These are phyloP conservation scores for Scaptomyza pallida DNA, from an alignment of 1,140 invertebrate species.

Conservation along the genomic window DNA sequence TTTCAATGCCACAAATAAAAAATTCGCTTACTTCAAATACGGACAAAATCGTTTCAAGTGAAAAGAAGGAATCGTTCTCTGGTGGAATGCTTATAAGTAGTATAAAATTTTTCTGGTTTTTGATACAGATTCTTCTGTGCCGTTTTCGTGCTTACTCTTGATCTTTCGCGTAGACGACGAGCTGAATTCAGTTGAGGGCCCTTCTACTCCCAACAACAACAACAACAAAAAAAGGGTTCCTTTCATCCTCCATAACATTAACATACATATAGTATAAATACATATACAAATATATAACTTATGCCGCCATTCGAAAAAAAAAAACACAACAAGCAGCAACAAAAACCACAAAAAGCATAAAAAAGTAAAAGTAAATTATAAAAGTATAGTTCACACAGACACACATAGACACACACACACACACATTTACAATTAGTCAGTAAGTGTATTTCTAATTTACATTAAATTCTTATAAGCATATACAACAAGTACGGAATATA, in stretches of 20 bases:
- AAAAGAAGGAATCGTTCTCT: constrained; percentile 17
- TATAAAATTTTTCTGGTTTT: background rate
- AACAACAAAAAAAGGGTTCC: too few species aligned
- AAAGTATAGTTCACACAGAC: constrained; percentile 38
- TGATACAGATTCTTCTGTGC: constrained; percentile 3
- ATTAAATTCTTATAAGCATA: constrained; percentile 53
- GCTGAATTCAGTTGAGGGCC: constrained; percentile 14
- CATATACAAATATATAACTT: constrained; percentile 8
- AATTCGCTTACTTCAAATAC: constrained; percentile 18
- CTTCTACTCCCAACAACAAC: background rate
- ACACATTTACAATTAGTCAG: constrained; percentile 44
- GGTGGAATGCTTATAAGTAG: constrained; percentile 2
- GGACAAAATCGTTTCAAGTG: background rate
- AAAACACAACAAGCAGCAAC: constrained; percentile 27
- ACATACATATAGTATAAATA: background rate
- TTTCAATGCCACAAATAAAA: constrained; percentile 21
- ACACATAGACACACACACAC: too few species aligned
- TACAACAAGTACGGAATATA: constrained; percentile 20
- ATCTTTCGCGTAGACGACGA: constrained; percentile 16
- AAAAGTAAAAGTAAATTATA: constrained; percentile 14
- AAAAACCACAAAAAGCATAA: constrained; percentile 15
- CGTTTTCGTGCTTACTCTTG: background rate
- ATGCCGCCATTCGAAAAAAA: constrained; percentile 20
- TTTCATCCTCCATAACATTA: background rate
- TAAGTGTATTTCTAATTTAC: constrained; percentile 47